A percentile compares a stretch with the other conserved stretches of the same genome.
Evolutionary conservation across 2,113 vertebrate species (phyloP).

Genomic region (Zapus hudsonius): DNA sequence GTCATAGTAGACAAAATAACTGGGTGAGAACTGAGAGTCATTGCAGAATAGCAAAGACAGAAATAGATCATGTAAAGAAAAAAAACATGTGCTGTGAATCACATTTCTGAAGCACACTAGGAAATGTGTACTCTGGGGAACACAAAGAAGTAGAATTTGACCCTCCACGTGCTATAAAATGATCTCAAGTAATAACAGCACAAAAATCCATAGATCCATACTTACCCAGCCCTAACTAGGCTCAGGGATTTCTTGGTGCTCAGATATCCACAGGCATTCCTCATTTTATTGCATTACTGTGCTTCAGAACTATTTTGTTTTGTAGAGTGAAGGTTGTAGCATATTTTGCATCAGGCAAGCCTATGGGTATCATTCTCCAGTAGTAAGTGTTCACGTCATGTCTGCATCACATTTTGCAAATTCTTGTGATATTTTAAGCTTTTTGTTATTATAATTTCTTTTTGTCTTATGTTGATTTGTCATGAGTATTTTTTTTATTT

Average conservation of each 20-base stretch:
- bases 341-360: not conserved
- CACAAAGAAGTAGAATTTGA: not conserved
- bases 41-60: constrained; percentile 41
- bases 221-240: not conserved
- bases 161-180: not conserved
- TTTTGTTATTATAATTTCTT: not conserved
- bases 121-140: not conserved
- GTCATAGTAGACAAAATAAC: constrained; percentile 56
- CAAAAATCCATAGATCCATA: constrained; percentile 17
- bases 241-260: not conserved
- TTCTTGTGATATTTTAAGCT: not conserved
- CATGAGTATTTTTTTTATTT: not conserved
- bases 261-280: not conserved
- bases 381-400: not conserved
- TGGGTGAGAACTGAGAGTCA: constrained; percentile 51
- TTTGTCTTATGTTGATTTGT: not conserved
- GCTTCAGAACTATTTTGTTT: not conserved
- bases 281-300: not conserved
- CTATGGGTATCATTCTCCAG: not conserved
- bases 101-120: constrained; percentile 30
- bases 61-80: constrained; percentile 61
- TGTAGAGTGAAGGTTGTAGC: not conserved
- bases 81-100: constrained; percentile 39
- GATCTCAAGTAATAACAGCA: constrained; percentile 23
- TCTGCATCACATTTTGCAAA: not conserved